Evolutionary conservation across 2,888 invertebrate genomes (phyloP).

Genomic region (Campopleginae sp.): DNA sequence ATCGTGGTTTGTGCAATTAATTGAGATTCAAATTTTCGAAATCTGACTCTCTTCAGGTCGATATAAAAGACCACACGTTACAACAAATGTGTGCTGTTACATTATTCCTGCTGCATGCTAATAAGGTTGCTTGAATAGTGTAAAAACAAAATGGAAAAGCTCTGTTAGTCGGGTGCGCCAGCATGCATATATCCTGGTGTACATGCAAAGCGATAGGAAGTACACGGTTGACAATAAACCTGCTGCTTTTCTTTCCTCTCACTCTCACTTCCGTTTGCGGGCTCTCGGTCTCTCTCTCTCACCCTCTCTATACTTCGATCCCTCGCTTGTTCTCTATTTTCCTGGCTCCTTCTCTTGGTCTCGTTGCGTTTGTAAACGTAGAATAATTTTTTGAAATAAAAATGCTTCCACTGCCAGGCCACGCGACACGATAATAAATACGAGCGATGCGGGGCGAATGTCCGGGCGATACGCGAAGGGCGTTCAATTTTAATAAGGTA

Average conservation of each 20-base stretch:
- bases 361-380: constrained; percentile 48
- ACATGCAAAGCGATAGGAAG: constrained; percentile 65
- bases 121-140: constrained; percentile 61
- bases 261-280: constrained; percentile 7
- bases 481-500: constrained; percentile 71
- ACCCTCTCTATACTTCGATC: background rate
- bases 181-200: constrained; percentile 53
- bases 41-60: constrained; percentile 36
- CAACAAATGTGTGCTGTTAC: constrained; percentile 50
- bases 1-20: constrained; percentile 44
- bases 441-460: constrained; percentile 45
- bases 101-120: constrained; percentile 65
- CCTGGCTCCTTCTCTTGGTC: background rate
- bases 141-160: constrained; percentile 61
- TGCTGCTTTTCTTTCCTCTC: constrained; percentile 49
- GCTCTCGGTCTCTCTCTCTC: background rate
- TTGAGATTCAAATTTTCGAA: constrained; percentile 47
- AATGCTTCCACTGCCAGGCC: constrained; percentile 55
- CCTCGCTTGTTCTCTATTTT: constrained; percentile 4
- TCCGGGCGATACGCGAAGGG: constrained; percentile 61
- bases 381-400: constrained; percentile 51
- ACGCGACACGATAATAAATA: constrained; percentile 70
- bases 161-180: constrained; percentile 41
- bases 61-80: constrained; percentile 49
- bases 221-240: constrained; percentile 67